A percentile compares a stretch with the other conserved stretches of the same genome.
Evolutionary conservation across 2,888 invertebrate genomes (phyloP).

Genomic region (Pammene fasciana): DNA sequence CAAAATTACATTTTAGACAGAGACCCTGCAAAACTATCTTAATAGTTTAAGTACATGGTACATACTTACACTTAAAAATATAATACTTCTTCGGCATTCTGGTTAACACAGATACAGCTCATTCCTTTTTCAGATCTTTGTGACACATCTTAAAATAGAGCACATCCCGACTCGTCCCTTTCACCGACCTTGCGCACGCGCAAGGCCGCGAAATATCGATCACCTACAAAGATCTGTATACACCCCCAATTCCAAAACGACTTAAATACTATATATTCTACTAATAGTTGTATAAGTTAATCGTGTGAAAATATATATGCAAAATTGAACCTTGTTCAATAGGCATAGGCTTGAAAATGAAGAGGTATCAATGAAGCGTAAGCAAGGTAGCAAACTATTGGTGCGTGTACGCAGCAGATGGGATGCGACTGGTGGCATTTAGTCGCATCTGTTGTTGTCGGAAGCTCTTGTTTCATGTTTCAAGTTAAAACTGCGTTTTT

Average conservation of each 20-base stretch:
- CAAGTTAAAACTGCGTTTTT: not conserved
- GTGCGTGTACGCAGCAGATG: slow-evolving; percentile 19
- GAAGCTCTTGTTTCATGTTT: slow-evolving; percentile 21
- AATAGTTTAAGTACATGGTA: no score
- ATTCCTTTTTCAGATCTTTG: slow-evolving; percentile 1
- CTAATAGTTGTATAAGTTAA: no score
- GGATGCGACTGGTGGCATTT: slow-evolving; percentile 18
- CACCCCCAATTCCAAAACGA: not conserved
- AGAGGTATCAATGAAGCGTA: not conserved
- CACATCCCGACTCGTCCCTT: slow-evolving; percentile 9
- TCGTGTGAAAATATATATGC: not conserved
- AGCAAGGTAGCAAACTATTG: not conserved
- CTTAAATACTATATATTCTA: not conserved
- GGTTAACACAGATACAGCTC: not conserved
- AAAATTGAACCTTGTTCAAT: not conserved
- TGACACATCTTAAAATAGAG: slow-evolving; percentile 15
- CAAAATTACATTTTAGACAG: no score
- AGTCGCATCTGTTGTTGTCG: slow-evolving; percentile 11
- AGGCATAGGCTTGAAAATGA: not conserved
- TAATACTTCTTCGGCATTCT: no score
- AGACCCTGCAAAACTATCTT: no score
- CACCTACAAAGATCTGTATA: slow-evolving; percentile 7
- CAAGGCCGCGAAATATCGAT: slow-evolving; percentile 23
- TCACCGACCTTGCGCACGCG: slow-evolving; percentile 1
- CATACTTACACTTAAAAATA: no score